Evolutionary conservation across 2,797 vertebrate genomes (phyloP), one percentile per base, ranked within the genome.

Genomic region (Xenops minutus): DNA sequence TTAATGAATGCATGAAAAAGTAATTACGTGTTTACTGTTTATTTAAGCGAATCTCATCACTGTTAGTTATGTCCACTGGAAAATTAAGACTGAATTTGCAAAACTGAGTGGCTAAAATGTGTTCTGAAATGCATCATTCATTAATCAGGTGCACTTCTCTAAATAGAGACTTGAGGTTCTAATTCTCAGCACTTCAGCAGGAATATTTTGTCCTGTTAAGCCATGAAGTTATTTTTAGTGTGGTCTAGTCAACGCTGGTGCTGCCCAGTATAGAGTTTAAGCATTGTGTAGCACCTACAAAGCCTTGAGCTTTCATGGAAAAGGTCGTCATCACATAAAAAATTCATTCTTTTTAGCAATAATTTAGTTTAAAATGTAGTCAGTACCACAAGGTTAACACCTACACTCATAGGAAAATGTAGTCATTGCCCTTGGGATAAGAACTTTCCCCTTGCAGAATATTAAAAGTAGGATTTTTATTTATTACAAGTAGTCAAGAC

Each of bases 1-100:
- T 98, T 97, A 97, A 97, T 96, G 88, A 95, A 96, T 82, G 34
- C 80, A 81, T 58, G 79, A 91, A 96, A 96, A 97, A 94, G 87
- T 96, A 97, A 98, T 98, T 96, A 96, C 82, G 94, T 97, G 94
- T 95, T 95, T 95, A 92, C 87, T 95, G 59, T 85, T 97, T 93
- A 55, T 91, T 56, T 69, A 89, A 96, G 63, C 86, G 95, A 96
- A 94, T 88, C 71, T 81, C 91, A 91, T 75, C 85, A 21, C 26
- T 0, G 1, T 93, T 93, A 63, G 39, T 93, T 94, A 89, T 48
- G 81, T 87, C 89, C 83, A 76, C 58, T 85, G 89, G 78, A 94
- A 93, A 93, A 52, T 62, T 43, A 75, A 76, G 76, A 58, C 43
- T 74, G 71, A 86, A 86, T 91, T 93, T 89, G 55, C 69, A 88